Conservation (phyloP, 2,113 vertebrate genomes). For the Grammomys dolichurus region DNA sequence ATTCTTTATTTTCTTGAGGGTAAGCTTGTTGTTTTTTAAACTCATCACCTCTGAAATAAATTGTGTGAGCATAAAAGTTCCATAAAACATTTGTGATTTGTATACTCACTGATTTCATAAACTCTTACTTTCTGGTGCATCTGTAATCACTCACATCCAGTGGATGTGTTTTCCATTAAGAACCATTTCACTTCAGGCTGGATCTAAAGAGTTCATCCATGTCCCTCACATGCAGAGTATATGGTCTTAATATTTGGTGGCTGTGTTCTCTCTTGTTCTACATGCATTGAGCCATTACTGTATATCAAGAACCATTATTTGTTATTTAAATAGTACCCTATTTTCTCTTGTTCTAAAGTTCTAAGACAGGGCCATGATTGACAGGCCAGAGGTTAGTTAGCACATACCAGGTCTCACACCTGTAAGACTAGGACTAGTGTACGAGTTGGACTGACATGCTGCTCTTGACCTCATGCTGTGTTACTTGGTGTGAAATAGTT, state of each 20-base stretch:
- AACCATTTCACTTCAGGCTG: background rate
- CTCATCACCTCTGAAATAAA: background rate
- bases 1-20: background rate
- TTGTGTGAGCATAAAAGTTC: background rate
- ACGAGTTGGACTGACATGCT: too few relatives aligned
- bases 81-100: background rate
- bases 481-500: background rate
- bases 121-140: slow-evolving; percentile 3
- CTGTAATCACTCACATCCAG: background rate
- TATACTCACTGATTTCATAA: background rate
- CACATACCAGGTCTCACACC: background rate
- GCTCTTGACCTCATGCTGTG: background rate
- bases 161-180: slow-evolving; percentile 36
- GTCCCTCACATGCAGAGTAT: background rate
- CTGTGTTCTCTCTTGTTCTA: background rate
- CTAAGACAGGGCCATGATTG: background rate
- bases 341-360: background rate
- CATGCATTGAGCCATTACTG: background rate
- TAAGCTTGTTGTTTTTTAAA: background rate
- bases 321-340: background rate
- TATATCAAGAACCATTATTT: background rate
- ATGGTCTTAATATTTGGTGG: background rate
- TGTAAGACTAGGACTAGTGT: background rate
- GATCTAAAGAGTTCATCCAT: background rate
- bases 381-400: background rate